Conservation (phyloP, 1,140 invertebrate genomes). For the Philopotamus ludificatus region DNA sequence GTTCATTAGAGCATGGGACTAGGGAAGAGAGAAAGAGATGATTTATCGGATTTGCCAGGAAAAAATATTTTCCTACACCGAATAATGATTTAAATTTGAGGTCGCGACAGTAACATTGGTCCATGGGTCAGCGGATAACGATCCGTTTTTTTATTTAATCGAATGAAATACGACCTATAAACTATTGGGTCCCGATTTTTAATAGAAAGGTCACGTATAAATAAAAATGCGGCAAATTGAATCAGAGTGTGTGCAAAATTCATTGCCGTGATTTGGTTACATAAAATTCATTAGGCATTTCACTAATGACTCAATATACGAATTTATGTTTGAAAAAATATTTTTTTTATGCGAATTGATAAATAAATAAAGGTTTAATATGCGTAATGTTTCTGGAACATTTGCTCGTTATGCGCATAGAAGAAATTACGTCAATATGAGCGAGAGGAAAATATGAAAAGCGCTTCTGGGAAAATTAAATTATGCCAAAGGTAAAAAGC, state of each 20-base stretch:
- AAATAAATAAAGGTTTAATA: not conserved
- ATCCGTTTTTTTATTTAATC: too few species aligned
- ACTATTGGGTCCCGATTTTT: too few species aligned
- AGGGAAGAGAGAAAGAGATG: not conserved
- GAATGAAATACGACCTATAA: too few species aligned
- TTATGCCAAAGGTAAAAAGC: slow-evolving; percentile 11
- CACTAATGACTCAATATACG: too few species aligned
- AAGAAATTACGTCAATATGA: slow-evolving; percentile 18
- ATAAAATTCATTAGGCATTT: too few species aligned
- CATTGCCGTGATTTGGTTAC: too few species aligned
- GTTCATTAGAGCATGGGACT: slow-evolving; percentile 13
- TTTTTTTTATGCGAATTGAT: not conserved
- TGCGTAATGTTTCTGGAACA: too few species aligned
- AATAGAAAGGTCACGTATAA: too few species aligned
- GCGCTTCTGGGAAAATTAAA: slow-evolving; percentile 12
- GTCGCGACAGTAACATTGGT: not conserved
- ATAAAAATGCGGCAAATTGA: too few species aligned
- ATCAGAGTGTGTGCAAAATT: too few species aligned
- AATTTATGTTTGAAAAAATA: not conserved
- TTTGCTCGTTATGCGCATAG: not conserved
- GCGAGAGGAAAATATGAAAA: not conserved
- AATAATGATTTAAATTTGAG: not conserved
- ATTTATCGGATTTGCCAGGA: not conserved
- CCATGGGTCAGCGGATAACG: too few species aligned
- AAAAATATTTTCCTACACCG: not conserved